A percentile compares a stretch with the other conserved stretches of the same genome.
phyloP scores from a whole-genome alignment of 2,797 vertebrate species.

The Ceryle rudis region DNA sequence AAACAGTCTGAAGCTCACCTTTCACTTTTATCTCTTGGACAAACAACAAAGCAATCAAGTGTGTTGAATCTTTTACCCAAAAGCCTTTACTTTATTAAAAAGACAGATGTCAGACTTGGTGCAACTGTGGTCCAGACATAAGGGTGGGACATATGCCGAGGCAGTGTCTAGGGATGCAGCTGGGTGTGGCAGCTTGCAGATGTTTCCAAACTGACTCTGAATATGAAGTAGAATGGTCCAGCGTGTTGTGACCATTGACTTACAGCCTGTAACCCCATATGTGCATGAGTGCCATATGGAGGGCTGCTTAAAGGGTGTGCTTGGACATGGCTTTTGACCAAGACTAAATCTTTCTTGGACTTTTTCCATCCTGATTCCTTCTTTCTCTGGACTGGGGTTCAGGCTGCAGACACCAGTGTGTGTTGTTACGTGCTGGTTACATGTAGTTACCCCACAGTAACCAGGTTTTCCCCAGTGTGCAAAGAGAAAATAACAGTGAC shows the following conservation, averaged over 20 bases:
- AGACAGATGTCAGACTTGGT: neutral
- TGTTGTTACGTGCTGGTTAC: neutral
- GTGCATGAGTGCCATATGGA: fast-evolving
- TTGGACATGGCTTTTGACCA: neutral
- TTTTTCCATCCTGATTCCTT: neutral
- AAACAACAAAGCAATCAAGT: neutral
- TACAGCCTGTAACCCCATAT: neutral
- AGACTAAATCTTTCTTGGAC: neutral
- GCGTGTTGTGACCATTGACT: neutral
- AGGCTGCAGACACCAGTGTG: neutral
- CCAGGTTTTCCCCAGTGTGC: neutral
- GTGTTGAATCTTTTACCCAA: neutral
- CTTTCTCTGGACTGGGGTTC: neutral
- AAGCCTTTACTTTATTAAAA: neutral
- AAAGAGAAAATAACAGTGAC: neutral
- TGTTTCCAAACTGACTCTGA: neutral
- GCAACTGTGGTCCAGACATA: neutral
- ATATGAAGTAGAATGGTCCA: neutral
- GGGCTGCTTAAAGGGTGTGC: neutral
- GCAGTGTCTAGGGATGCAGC: neutral
- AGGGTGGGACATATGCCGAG: neutral
- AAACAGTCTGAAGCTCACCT: neutral
- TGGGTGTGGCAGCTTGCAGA: neutral
- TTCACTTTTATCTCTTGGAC: neutral
- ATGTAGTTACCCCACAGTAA: neutral